Evolutionary conservation across 1,140 invertebrate genomes (phyloP).

Genomic region (Aphaenogaster rudis): DNA sequence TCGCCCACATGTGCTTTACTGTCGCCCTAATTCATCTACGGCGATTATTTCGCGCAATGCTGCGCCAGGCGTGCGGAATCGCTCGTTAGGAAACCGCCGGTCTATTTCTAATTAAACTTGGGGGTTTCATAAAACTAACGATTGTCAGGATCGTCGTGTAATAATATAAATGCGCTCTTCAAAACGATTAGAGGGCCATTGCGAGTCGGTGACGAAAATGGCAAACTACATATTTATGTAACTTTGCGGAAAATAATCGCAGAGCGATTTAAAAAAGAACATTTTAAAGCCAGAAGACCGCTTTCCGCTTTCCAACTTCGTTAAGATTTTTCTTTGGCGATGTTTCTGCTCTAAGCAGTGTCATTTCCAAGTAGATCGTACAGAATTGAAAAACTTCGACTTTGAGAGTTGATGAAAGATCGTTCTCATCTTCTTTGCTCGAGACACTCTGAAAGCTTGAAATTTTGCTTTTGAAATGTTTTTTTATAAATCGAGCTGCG

Average conservation of each 20-base stretch:
- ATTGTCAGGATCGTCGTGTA: not conserved
- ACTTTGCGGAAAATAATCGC: not conserved
- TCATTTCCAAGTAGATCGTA: not conserved
- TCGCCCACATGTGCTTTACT: not conserved
- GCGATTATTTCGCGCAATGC: slow-evolving; percentile 34
- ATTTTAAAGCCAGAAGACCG: not conserved
- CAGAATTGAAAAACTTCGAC: slow-evolving; percentile 4
- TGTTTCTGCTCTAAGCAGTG: not conserved
- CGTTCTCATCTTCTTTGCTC: not conserved
- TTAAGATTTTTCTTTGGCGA: not conserved
- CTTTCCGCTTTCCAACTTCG: not conserved
- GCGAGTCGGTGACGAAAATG: not conserved
- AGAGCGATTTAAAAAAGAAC: not conserved
- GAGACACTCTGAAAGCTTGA: not conserved
- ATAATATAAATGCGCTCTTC: not conserved
- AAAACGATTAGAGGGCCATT: not conserved
- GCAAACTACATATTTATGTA: not conserved
- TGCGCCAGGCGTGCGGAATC: not conserved
- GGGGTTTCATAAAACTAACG: not conserved
- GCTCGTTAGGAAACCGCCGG: not conserved
- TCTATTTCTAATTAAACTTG: slow-evolving; percentile 7
- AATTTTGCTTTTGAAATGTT: not conserved
- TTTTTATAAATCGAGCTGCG: not conserved
- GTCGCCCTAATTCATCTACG: slow-evolving; percentile 46
- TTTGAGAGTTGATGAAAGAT: slow-evolving; percentile 12